These are phyloP conservation scores for Piprites chloris DNA, from an alignment of 2,113 vertebrate species.

Conservation along the genomic window DNA sequence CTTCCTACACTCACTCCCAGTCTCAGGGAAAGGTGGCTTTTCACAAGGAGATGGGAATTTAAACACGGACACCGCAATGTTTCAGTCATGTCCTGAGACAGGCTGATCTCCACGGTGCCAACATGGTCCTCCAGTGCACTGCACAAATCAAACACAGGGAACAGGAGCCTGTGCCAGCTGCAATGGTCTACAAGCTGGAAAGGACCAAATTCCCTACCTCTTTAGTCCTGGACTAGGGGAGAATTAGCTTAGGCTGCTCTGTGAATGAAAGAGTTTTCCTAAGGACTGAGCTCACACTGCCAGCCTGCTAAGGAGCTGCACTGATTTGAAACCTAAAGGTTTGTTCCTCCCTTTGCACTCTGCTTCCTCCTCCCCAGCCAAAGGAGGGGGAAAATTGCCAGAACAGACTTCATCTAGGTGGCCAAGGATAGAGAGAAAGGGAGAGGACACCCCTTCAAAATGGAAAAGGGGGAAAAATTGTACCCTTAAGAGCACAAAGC, in stretches of 20 bases:
- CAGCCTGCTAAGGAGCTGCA: conserved; percentile 15
- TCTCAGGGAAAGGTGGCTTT: not conserved
- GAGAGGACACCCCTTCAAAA: not conserved
- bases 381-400: not conserved
- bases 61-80: not conserved
- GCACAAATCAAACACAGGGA: not conserved
- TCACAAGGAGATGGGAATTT: fast-evolving
- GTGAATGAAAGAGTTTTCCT: conserved; percentile 33
- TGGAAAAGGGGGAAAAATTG: not conserved
- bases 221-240: not conserved
- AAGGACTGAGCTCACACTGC: not conserved
- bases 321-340: conserved; percentile 7
- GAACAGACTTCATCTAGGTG: not conserved
- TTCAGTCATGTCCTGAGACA: not conserved
- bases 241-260: not conserved
- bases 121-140: not conserved
- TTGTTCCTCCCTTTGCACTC: not conserved
- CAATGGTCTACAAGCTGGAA: not conserved
- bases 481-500: not conserved
- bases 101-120: not conserved
- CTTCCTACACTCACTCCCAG: not conserved
- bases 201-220: not conserved
- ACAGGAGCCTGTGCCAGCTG: not conserved
- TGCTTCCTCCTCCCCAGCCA: conserved; percentile 3
- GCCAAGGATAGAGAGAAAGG: not conserved